Evolutionary conservation across 2,888 invertebrate genomes (phyloP).

Genomic region (Gastracanthus pulcherrimus): DNA sequence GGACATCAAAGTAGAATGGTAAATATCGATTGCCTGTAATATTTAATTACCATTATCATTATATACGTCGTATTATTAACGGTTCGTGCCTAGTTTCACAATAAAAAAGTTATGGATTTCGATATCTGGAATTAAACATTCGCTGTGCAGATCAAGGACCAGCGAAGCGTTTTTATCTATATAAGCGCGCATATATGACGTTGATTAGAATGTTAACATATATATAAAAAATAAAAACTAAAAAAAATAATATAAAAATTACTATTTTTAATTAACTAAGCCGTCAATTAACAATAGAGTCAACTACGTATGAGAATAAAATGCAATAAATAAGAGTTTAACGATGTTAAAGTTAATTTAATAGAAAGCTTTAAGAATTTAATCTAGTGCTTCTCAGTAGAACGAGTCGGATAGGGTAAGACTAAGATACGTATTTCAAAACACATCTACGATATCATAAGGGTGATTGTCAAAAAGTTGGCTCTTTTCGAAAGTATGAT

Average conservation of each 20-base stretch:
- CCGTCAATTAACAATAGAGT: background rate
- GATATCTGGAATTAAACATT: constrained; percentile 4
- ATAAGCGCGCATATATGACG: background rate
- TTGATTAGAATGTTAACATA: background rate
- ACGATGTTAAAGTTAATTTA: background rate
- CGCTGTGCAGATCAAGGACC: background rate
- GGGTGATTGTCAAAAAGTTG: too few species aligned
- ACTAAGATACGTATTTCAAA: too few species aligned
- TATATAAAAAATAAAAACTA: too few species aligned
- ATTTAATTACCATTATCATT: too few species aligned
- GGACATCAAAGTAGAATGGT: too few species aligned
- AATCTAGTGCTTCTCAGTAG: too few species aligned
- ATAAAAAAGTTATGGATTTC: constrained; percentile 25
- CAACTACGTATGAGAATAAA: background rate
- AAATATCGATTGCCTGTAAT: too few species aligned
- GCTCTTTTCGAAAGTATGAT: too few species aligned
- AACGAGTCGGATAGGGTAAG: too few species aligned
- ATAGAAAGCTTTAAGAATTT: too few species aligned
- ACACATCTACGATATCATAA: too few species aligned
- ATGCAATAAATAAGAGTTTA: background rate
- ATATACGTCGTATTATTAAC: constrained; percentile 24
- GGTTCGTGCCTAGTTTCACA: constrained; percentile 22
- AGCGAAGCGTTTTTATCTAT: background rate
- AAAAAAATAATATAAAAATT: too few species aligned
- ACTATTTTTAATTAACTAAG: background rate